These are phyloP conservation scores for Rynchops niger DNA, from an alignment of 2,113 vertebrate genomes.

Conservation along the genomic window DNA sequence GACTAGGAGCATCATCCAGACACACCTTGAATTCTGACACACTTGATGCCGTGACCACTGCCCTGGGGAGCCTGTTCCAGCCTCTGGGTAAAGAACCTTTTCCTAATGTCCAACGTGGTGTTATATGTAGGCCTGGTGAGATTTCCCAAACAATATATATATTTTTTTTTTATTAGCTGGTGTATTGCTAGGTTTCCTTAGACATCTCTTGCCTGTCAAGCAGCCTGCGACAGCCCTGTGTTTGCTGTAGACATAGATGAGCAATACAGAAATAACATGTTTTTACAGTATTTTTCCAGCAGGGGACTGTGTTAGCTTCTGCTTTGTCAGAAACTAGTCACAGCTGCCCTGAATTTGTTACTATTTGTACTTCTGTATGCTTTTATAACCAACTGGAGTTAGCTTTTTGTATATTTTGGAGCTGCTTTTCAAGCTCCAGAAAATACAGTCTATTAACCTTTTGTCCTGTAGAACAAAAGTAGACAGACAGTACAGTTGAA, in stretches of 20 bases:
- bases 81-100: neutral
- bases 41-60: rapidly evolving
- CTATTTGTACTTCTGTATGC: neutral
- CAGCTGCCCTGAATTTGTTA: neutral
- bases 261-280: neutral
- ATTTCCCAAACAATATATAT: neutral
- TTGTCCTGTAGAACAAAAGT: neutral
- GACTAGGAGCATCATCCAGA: rapidly evolving
- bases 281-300: slow-evolving; percentile 35
- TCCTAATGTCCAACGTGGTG: neutral
- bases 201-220: neutral
- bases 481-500: neutral
- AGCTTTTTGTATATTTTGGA: neutral
- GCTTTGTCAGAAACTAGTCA: neutral
- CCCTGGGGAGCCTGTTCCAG: neutral
- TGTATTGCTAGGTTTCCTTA: neutral
- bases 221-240: neutral
- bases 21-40: neutral
- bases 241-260: neutral
- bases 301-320: slow-evolving; percentile 54
- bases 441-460: neutral
- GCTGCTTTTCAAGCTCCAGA: neutral
- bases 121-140: neutral
- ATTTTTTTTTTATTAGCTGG: neutral
- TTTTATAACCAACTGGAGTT: neutral